These are phyloP conservation scores for Siniperca obscura DNA, from an alignment of 2,797 vertebrate species.

Conservation along the genomic window DNA sequence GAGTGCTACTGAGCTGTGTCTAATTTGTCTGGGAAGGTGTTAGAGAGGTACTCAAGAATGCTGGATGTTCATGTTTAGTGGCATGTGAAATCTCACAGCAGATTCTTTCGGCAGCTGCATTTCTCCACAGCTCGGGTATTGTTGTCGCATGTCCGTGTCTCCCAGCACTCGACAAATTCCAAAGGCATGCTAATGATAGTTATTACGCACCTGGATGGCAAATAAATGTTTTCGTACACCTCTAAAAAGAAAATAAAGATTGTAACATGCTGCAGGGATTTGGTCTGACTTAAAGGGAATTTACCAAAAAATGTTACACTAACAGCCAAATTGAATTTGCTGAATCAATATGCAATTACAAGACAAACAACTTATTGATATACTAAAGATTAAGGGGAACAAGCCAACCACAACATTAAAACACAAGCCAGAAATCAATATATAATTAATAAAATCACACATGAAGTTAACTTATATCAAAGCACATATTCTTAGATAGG, in stretches of 20 bases:
- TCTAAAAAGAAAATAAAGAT: conserved; percentile 58
- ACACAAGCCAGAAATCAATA: conserved; percentile 74
- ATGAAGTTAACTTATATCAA: conserved; percentile 7
- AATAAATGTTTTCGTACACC: conserved; percentile 48
- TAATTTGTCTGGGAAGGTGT: conserved; percentile 85
- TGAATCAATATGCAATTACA: conserved; percentile 86
- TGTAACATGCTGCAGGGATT: conserved; percentile 29
- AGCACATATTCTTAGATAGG: neutral
- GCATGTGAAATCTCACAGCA: conserved; percentile 74
- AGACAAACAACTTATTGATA: conserved; percentile 83
- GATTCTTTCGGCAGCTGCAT: conserved; percentile 55
- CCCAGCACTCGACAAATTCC: conserved; percentile 44
- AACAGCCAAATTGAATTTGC: conserved; percentile 61
- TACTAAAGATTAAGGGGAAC: conserved; percentile 67
- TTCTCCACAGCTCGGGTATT: conserved; percentile 39
- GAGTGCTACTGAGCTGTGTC: conserved; percentile 80
- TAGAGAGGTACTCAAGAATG: conserved; percentile 74
- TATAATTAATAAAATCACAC: conserved; percentile 68
- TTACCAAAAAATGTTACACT: conserved; percentile 44
- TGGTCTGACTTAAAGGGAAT: conserved; percentile 39
- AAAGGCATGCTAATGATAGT: conserved; percentile 42
- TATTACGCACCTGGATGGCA: conserved; percentile 47
- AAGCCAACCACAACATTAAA: conserved; percentile 75
- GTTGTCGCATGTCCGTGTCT: conserved; percentile 49
- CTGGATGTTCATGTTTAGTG: conserved; percentile 75